Conservation (phyloP, 1,140 invertebrate species). For the Bacillus rossius region DNA sequence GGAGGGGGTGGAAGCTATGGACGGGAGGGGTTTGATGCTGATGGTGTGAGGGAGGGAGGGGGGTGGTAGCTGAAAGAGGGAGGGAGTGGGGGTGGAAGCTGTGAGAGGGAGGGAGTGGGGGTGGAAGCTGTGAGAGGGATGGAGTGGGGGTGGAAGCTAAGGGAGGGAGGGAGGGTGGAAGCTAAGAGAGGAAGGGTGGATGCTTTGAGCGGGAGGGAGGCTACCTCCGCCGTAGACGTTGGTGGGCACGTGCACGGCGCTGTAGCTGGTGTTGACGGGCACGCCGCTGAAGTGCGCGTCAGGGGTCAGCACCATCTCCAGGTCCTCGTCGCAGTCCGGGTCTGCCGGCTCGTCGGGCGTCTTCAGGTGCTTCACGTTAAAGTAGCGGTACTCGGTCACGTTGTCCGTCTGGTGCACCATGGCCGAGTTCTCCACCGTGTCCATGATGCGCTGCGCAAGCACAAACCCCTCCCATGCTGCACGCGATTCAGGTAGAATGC, state of each 20-base stretch:
- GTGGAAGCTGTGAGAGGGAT: not conserved
- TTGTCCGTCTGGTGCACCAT: slow-evolving; percentile 51
- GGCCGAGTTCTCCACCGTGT: slow-evolving; percentile 70
- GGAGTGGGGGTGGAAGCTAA: not conserved
- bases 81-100: too few relatives aligned
- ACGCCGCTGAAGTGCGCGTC: slow-evolving; percentile 75
- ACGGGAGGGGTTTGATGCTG: not conserved
- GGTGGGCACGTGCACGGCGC: slow-evolving; percentile 91
- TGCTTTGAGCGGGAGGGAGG: too few relatives aligned
- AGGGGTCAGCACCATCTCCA: slow-evolving; percentile 50
- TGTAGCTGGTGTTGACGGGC: slow-evolving; percentile 74
- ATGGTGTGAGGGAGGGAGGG: not conserved
- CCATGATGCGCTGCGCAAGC: slow-evolving; percentile 62
- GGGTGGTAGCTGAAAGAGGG: not conserved
- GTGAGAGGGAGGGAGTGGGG: not conserved
- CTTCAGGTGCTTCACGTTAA: slow-evolving; percentile 61
- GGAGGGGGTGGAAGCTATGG: not conserved
- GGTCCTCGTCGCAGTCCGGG: slow-evolving; percentile 9
- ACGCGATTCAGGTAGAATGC: too few relatives aligned
- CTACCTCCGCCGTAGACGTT: slow-evolving; percentile 90
- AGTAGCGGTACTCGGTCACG: slow-evolving; percentile 58
- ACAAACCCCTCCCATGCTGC: too few relatives aligned
- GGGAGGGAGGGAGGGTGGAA: not conserved
- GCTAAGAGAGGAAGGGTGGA: too few relatives aligned
- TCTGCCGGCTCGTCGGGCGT: not conserved